These are phyloP conservation scores for Heteractis magnifica DNA, from an alignment of 92 coral and sea anemone genomes.

Conservation along the genomic window DNA sequence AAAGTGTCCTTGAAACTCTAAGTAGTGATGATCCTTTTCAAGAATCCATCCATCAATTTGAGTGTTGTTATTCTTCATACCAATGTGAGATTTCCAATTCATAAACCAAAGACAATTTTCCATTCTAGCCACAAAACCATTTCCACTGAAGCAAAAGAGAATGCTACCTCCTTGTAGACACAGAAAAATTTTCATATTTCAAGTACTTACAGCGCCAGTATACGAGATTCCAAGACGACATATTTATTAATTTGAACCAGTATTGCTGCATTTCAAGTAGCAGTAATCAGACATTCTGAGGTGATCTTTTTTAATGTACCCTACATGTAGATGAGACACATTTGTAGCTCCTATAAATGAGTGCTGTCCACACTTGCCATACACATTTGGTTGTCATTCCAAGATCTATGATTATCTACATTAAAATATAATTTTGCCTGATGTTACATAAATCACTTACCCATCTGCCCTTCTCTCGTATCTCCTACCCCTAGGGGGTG, in stretches of 20 bases:
- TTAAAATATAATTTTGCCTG: not conserved
- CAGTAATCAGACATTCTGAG: not conserved
- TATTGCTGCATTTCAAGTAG: not conserved
- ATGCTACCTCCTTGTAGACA: not conserved
- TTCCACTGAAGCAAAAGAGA: not conserved
- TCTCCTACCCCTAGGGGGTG: slow-evolving; percentile 81
- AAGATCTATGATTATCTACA: not conserved
- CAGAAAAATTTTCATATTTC: not conserved
- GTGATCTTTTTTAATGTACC: not conserved
- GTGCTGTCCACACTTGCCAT: not conserved
- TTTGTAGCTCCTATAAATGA: not conserved
- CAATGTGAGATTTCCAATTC: not conserved
- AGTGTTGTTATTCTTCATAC: not conserved
- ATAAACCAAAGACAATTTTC: not conserved
- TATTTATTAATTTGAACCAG: not conserved
- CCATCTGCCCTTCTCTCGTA: slow-evolving; percentile 93
- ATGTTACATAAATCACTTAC: slow-evolving; percentile 62
- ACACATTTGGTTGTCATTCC: not conserved
- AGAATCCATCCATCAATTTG: not conserved
- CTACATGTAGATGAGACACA: not conserved
- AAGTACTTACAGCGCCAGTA: not conserved
- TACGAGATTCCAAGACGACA: not conserved
- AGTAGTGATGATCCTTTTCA: not conserved
- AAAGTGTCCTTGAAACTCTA: not conserved
- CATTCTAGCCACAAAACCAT: not conserved